Percentiles rank a stretch among this genome's conserved stretches.
These are phyloP conservation scores for Mus spretus DNA, from an alignment of 2,797 vertebrate genomes.

Conservation along the genomic window DNA sequence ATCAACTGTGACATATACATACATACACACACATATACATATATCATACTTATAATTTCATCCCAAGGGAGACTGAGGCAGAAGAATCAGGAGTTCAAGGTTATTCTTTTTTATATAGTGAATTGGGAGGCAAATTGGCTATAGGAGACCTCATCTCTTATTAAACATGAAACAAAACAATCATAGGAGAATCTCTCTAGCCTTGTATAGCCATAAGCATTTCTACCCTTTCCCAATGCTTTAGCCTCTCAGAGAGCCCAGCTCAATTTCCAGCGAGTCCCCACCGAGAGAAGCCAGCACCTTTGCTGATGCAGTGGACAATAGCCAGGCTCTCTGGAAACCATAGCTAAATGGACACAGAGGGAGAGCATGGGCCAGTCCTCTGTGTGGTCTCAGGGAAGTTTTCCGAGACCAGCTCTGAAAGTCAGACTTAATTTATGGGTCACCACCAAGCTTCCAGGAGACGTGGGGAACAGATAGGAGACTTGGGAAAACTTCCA, in stretches of 20 bases:
- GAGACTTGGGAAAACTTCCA: constrained; percentile 32
- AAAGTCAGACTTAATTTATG: constrained; percentile 42
- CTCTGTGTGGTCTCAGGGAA: neutral
- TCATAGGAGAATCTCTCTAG: neutral
- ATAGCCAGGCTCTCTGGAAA: neutral
- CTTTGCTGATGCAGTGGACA: neutral
- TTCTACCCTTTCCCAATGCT: neutral
- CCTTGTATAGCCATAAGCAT: neutral
- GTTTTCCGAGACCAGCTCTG: neutral
- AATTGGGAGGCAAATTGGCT: neutral
- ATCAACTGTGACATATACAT: no score
- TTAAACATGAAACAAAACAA: neutral
- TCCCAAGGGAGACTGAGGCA: neutral
- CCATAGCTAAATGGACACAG: neutral
- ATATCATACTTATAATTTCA: neutral
- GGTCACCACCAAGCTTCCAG: neutral
- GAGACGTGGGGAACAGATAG: constrained; percentile 17
- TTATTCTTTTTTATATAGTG: neutral
- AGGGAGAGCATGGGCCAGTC: neutral
- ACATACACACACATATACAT: neutral
- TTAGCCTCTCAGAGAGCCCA: neutral
- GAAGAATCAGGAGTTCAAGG: neutral
- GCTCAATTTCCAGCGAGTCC: neutral
- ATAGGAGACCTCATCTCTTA: neutral
- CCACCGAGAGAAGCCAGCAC: neutral